Conservation (phyloP, 2,797 vertebrate genomes). For the Pseudomugil gertrudae region DNA sequence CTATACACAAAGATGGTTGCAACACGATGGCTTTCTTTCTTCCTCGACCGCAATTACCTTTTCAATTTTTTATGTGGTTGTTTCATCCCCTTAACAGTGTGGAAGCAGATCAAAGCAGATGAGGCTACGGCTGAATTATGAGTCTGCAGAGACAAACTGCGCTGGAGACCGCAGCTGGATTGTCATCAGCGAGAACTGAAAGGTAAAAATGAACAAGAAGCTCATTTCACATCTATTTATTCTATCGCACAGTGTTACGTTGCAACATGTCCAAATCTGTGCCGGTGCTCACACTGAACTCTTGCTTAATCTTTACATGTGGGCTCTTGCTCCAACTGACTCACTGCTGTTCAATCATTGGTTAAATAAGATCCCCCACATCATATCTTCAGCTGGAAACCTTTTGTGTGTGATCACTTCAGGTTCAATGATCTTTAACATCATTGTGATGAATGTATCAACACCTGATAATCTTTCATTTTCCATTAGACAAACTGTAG, state of each 20-base stretch:
- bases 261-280: constrained; percentile 13
- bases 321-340: constrained; percentile 5
- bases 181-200: neutral
- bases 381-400: neutral
- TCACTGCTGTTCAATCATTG: neutral
- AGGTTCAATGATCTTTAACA: neutral
- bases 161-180: neutral
- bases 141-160: neutral
- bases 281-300: constrained; percentile 20
- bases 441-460: neutral
- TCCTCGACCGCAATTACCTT: constrained; percentile 40
- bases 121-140: neutral
- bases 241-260: neutral
- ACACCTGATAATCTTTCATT: neutral
- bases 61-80: constrained; percentile 30
- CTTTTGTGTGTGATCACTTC: neutral
- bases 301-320: constrained; percentile 23
- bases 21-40: constrained; percentile 28
- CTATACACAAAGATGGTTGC: constrained; percentile 32
- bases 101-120: constrained; percentile 13
- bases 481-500: too few relatives aligned
- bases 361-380: neutral
- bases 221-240: constrained; percentile 4
- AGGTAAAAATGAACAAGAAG: neutral
- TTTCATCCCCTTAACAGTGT: constrained; percentile 30